phyloP scores from a whole-genome alignment of 2,113 vertebrate genomes.

The Heptranchias perlo region DNA sequence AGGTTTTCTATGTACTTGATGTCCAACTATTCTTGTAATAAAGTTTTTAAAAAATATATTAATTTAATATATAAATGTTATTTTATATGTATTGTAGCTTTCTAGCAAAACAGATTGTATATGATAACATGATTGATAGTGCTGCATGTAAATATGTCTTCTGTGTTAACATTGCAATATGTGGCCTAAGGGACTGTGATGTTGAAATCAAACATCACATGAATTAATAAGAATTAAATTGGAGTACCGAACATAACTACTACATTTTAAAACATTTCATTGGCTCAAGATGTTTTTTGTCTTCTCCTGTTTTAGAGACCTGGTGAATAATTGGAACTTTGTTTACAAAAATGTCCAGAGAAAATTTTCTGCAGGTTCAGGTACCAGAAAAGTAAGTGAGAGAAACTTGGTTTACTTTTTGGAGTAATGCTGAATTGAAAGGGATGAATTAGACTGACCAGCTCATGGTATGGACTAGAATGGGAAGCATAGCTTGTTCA shows the following conservation, averaged over 20 bases:
- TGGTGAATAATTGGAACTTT: neutral
- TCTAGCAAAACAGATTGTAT: neutral
- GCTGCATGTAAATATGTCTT: neutral
- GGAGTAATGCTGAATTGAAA: neutral
- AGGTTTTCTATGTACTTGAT: too few relatives aligned
- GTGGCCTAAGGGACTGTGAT: neutral
- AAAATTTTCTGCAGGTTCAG: conserved; percentile 14
- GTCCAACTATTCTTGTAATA: too few relatives aligned
- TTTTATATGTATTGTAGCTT: neutral
- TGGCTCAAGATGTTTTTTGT: neutral
- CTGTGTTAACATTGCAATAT: neutral
- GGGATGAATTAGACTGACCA: neutral
- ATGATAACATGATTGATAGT: neutral
- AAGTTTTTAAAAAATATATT: too few relatives aligned
- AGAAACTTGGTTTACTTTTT: neutral
- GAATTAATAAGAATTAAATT: neutral
- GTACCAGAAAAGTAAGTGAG: conserved; percentile 4
- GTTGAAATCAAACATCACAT: neutral
- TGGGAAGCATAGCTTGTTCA: neutral
- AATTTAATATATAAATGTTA: too few relatives aligned
- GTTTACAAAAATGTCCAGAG: conserved; percentile 11
- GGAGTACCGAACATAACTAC: neutral
- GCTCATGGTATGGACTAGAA: neutral
- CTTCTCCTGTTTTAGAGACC: neutral
- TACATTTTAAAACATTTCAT: neutral